Base-by-base conservation (phyloP, 2,888 invertebrate genomes). In the Sericinus montela region DNA sequence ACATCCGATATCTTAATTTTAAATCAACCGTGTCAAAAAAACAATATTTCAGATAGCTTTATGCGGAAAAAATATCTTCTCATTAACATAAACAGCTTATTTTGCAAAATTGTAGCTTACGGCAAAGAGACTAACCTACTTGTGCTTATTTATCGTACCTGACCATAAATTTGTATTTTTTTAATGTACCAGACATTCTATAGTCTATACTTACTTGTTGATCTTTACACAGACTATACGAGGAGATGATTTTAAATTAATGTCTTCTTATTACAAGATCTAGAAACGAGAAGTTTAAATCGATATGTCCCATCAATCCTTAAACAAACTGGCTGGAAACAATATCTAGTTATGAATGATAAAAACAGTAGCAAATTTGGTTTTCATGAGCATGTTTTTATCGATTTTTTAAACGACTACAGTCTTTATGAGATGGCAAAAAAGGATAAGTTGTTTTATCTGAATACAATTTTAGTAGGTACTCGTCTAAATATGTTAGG, bases 331-430 rank as follows among this genome's bases (percentile, higher is more conserved):
- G 14, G 30, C 9, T 8, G 37, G 30, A 19, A 19, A 38, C 23
- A 23, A 14, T 19, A 29, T 19, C 29, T 35, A 36, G 29, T 29
- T 23, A 19, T 45, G 30, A 19, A 38, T 45, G 19, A 45, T 36
- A 38, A 15, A 7, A 38, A 45, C 38, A 30, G 45, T 29, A 37
- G 36, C 45, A 38, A 45, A 45, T 38, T 38, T 19, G 45, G 38
- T 38, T 45, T 45, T 38, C 38, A 45, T 38, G 16, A 38, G 30
- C 11, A 13, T 6, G 19, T 23, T 11, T 42, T 34, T 34, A 34
- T 43, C 25, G 34, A 25, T 42, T 35, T 34, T n/a, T 35, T 2
- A 8, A 29, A 9, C 29, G 29, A 29, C 29, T 29, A 10, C 9
- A 29, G 10, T n/a, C n/a, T n/a, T n/a, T n/a, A 29, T 29, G n/a